These are phyloP conservation scores for Plestiodon gilberti DNA, from an alignment of 2,113 vertebrate species.

Conservation along the genomic window DNA sequence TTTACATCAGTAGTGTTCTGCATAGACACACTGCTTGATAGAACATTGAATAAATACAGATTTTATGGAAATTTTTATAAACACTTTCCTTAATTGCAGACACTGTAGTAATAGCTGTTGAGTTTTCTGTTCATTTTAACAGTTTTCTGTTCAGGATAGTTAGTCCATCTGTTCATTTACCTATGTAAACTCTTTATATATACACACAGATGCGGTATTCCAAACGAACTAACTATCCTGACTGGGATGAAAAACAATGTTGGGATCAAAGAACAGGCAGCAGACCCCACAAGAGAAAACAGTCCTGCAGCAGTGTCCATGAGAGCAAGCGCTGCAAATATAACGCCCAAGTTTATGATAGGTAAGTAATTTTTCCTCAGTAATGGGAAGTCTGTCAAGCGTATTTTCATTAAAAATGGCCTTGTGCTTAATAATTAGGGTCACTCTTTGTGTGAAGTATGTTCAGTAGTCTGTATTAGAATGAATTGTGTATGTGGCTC, in stretches of 20 bases:
- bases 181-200: conserved; percentile 28
- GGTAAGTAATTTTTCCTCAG: conserved; percentile 64
- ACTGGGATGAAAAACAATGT: conserved; percentile 73
- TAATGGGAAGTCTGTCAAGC: not conserved
- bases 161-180: no score
- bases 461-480: not conserved
- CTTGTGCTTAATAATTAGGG: not conserved
- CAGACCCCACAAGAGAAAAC: conserved; percentile 70
- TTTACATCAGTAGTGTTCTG: not conserved
- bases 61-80: not conserved
- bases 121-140: not conserved
- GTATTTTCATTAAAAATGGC: not conserved
- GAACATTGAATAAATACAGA: not conserved
- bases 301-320: conserved; percentile 74
- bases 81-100: not conserved
- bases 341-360: conserved; percentile 63
- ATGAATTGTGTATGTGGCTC: not conserved
- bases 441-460: not conserved
- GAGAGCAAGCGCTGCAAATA: conserved; percentile 76
- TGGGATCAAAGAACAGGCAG: conserved; percentile 66
- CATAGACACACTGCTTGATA: not conserved
- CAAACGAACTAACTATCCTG: conserved; percentile 67
- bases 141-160: not conserved
- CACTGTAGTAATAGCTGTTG: not conserved
- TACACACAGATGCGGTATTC: conserved; percentile 78